Base-by-base conservation (phyloP, 1,140 invertebrate species). In the Eciton burchellii region DNA sequence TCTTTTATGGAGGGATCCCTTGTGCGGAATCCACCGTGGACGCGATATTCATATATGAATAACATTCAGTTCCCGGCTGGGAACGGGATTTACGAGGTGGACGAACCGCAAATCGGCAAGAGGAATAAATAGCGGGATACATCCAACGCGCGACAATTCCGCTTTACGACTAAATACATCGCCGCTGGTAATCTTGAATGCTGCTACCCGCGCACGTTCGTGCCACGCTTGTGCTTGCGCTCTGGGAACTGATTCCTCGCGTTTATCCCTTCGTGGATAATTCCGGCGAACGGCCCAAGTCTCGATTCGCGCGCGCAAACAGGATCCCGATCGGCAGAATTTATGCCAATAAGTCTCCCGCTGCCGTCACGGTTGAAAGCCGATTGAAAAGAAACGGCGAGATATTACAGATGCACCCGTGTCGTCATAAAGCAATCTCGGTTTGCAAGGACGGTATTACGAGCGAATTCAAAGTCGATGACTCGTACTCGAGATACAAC, bases 31-130 rank as follows among this genome's bases (percentile, higher is more conserved):
- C 35, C 35, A 5, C 35, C 35, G 35, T 21, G 68, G 62, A 77
- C 62, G 62, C 74, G 49, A 68, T 79, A 79, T 70, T 79, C 74
- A 70, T 79, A 70, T 79, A 79, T 49, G 65, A 79, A 79, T 68
- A 79, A 79, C 74, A 70, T 79, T 79, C 63, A 79, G 63, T 79
- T 70, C 74, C 21, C 35, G 63, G 63, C 35, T 49, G 35, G 68
- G 62, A n/a, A 45, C 24, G 16, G 63, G 68, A 79, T 79, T 79
- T 70, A 79, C 14, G 63, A 79, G 74, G 24, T 56, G 45, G 49
- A 57, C 63, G 49, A 43, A 79, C 49, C 74, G 49, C 11, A 16
- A n/a, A 68, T 68, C 74, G 74, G 35, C 24, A 35, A 59, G n/a
- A 54, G 45, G 49, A 79, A 79, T 79, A 70, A 79, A 79, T 79